Evolutionary conservation across 1,140 invertebrate genomes (phyloP).

Genomic region (Planococcus citri): DNA sequence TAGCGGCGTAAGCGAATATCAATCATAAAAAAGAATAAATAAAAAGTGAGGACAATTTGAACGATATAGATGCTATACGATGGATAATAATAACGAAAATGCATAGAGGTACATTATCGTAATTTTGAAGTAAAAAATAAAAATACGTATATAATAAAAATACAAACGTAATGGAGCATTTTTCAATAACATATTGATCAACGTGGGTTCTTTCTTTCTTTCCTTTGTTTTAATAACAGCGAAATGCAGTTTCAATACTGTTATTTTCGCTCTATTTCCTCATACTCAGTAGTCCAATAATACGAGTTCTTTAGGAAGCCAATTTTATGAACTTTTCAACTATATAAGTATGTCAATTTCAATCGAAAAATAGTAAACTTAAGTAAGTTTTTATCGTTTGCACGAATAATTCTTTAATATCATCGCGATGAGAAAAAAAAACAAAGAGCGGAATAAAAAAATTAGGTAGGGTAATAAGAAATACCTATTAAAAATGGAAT

Average conservation of each 20-base stretch:
- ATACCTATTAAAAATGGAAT: background rate
- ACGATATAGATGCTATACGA: background rate
- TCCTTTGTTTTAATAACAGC: background rate
- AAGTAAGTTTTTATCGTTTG: background rate
- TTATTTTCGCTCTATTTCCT: background rate
- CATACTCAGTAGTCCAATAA: too few species aligned
- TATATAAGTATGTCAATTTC: too few species aligned
- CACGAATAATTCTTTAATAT: background rate
- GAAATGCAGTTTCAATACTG: background rate
- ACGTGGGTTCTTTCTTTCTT: too few species aligned
- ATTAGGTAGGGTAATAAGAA: background rate
- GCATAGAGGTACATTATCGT: background rate
- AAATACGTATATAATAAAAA: too few species aligned
- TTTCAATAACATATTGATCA: background rate
- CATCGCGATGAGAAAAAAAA: too few species aligned
- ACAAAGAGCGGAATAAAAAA: background rate
- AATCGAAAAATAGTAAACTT: too few species aligned
- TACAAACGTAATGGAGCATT: background rate
- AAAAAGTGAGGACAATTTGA: background rate
- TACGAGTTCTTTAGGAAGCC: too few species aligned
- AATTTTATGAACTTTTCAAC: too few species aligned
- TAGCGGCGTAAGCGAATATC: background rate
- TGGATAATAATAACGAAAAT: background rate
- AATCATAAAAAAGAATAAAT: background rate
- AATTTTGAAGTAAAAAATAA: too few species aligned